Percentiles rank a stretch among this genome's conserved stretches.
These are phyloP conservation scores for Semotilus atromaculatus DNA, from an alignment of 2,797 vertebrate genomes.

Conservation along the genomic window DNA sequence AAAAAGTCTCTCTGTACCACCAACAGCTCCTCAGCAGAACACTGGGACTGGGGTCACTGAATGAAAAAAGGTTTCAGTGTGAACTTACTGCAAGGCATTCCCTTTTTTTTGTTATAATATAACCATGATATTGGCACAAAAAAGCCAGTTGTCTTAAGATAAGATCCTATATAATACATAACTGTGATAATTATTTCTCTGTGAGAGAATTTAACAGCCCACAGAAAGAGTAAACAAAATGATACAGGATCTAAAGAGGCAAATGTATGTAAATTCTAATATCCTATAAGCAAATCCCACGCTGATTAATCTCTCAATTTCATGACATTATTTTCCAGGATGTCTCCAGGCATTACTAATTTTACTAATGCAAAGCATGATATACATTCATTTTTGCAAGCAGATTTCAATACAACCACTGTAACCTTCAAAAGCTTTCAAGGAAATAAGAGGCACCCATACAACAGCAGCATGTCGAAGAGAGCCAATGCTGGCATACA, in stretches of 20 bases:
- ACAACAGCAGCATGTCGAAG: not conserved
- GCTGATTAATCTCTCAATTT: constrained; percentile 19
- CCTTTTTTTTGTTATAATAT: not conserved
- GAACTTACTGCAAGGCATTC: not conserved
- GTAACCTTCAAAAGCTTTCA: constrained; percentile 41
- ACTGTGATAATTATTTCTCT: constrained; percentile 9
- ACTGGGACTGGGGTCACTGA: constrained; percentile 37
- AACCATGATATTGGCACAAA: not conserved
- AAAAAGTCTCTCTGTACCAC: constrained; percentile 56
- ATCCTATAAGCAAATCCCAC: not conserved
- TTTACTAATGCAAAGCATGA: not conserved
- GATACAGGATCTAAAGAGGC: not conserved
- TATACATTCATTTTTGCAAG: constrained; percentile 1
- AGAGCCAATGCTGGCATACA: constrained; percentile 12
- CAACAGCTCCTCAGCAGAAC: constrained; percentile 36
- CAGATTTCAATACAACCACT: not conserved
- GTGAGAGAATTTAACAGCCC: not conserved
- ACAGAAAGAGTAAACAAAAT: constrained; percentile 1
- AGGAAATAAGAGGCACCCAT: constrained; percentile 4
- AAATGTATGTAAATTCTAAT: constrained; percentile 21
- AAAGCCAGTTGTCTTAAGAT: not conserved
- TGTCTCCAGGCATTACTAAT: constrained; percentile 11
- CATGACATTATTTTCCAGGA: constrained; percentile 22
- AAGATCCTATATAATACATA: not conserved
- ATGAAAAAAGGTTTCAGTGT: constrained; percentile 18